These are phyloP conservation scores for Rhagium mordax DNA, from an alignment of 2,888 invertebrate species.

Conservation along the genomic window DNA sequence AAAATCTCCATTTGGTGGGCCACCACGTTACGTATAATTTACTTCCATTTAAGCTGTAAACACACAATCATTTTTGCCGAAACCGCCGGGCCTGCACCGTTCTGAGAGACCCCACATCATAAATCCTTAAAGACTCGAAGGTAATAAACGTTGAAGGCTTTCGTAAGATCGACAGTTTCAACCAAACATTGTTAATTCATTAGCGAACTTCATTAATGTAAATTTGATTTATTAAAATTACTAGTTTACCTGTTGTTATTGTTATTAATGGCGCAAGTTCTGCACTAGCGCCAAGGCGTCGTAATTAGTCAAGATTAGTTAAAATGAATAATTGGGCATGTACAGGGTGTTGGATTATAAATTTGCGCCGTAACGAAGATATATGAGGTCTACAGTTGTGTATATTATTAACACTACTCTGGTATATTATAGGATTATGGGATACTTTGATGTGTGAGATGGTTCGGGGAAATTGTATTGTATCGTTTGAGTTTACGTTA, in stretches of 20 bases:
- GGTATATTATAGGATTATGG: background rate
- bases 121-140: background rate
- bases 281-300: constrained; percentile 48
- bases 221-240: constrained; percentile 64
- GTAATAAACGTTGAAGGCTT: background rate
- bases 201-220: constrained; percentile 58
- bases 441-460: background rate
- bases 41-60: too few species aligned
- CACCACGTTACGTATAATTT: too few species aligned
- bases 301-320: constrained; percentile 65
- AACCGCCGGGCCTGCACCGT: background rate
- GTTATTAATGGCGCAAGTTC: constrained; percentile 60
- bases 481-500: background rate
- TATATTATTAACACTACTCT: background rate
- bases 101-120: background rate
- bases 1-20: too few species aligned
- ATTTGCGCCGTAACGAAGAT: constrained; percentile 21
- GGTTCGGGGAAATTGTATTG: background rate
- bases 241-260: constrained; percentile 54
- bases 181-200: constrained; percentile 42
- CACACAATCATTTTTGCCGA: background rate
- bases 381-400: background rate
- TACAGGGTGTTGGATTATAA: constrained; percentile 31
- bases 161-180: constrained; percentile 27
- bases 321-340: constrained; percentile 46